Conservation (phyloP, 2,888 invertebrate genomes). For the Drosophila pseudotalamancana region DNA sequence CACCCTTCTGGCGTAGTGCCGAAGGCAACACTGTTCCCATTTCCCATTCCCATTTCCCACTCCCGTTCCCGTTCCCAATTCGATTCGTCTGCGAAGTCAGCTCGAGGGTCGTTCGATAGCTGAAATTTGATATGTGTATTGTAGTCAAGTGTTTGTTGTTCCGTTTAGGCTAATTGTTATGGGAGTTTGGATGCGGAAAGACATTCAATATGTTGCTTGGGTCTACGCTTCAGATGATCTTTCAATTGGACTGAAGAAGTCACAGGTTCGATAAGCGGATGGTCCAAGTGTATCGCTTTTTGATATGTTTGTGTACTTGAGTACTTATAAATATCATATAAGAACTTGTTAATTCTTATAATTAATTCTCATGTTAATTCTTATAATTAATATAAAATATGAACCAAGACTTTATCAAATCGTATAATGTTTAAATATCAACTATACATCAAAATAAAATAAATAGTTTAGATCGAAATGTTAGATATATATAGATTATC, state of each 20-base stretch:
- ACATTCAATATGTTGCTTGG: conserved; percentile 10
- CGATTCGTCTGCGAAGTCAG: conserved; percentile 22
- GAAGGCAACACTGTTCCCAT: conserved; percentile 52
- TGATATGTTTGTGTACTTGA: too few species aligned
- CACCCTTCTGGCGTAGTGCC: conserved; percentile 82
- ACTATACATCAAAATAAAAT: too few species aligned
- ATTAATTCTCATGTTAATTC: too few species aligned
- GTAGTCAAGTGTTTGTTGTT: conserved; percentile 79
- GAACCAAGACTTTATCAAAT: too few species aligned
- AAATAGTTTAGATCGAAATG: too few species aligned
- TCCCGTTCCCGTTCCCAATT: conserved; percentile 12
- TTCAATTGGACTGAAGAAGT: conserved; percentile 35
- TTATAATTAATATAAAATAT: too few species aligned
- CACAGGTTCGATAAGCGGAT: background rate
- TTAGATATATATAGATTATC: too few species aligned
- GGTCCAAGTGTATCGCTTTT: too few species aligned
- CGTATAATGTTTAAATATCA: too few species aligned
- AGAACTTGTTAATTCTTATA: too few species aligned
- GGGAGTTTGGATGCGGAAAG: conserved; percentile 68
- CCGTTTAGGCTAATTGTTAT: conserved; percentile 79
- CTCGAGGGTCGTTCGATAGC: conserved; percentile 34
- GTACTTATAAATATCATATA: too few species aligned
- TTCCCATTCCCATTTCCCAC: conserved; percentile 5
- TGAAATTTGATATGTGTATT: conserved; percentile 77
- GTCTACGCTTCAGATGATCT: conserved; percentile 29